Evolutionary conservation across 2,888 invertebrate species (phyloP).

Genomic region (Ichneumon xanthorius): DNA sequence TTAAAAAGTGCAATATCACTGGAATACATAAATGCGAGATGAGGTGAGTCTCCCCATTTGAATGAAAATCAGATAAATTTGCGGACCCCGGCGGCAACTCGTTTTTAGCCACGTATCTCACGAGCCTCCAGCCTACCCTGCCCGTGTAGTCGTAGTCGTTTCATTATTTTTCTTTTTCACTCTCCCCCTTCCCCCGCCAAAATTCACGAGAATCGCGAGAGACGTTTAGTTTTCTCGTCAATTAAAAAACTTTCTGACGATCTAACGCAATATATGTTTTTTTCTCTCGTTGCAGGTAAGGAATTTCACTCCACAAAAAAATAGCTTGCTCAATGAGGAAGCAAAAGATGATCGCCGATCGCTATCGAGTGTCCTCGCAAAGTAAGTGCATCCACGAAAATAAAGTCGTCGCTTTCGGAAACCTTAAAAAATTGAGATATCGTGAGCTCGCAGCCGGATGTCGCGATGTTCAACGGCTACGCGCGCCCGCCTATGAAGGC

Average conservation of each 20-base stretch:
- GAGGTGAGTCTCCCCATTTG: constrained; percentile 79
- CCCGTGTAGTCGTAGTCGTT: constrained; percentile 46
- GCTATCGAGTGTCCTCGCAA: neutral
- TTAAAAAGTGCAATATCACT: constrained; percentile 83
- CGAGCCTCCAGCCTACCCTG: constrained; percentile 18
- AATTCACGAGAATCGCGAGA: constrained; percentile 31
- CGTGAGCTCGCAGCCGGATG: constrained; percentile 38
- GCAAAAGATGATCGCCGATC: neutral
- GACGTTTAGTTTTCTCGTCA: constrained; percentile 29
- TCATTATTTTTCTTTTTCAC: constrained; percentile 27
- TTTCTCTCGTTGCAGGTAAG: constrained; percentile 63
- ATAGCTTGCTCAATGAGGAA: too few species aligned
- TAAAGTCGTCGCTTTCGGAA: neutral
- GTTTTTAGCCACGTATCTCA: constrained; percentile 68
- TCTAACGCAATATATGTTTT: constrained; percentile 24
- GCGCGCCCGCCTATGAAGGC: neutral
- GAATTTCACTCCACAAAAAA: constrained; percentile 9
- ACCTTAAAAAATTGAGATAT: constrained; percentile 27
- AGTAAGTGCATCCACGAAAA: constrained; percentile 22
- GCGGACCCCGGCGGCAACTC: constrained; percentile 74
- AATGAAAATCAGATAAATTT: constrained; percentile 83
- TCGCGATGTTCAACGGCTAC: constrained; percentile 28
- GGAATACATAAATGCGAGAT: constrained; percentile 84
- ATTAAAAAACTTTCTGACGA: constrained; percentile 38
- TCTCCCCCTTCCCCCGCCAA: neutral